Base-by-base conservation (phyloP, 2,113 vertebrate genomes). In the Murina feae region DNA sequence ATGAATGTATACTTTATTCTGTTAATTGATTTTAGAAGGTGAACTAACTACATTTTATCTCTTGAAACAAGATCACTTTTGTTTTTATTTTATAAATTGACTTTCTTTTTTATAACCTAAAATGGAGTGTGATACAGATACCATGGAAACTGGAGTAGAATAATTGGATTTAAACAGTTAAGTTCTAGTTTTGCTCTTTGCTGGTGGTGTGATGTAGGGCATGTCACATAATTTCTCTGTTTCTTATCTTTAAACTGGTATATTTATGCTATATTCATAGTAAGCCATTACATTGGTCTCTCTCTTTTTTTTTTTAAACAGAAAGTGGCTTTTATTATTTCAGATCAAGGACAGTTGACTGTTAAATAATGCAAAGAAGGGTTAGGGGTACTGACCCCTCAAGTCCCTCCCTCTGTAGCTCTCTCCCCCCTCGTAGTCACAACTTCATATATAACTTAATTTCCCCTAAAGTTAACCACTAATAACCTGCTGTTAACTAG, bases 1-100 rank as follows among this genome's bases (percentile, higher is more conserved):
- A 58, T 82, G 44, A 96, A 66, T 1, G 65, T 20, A 35, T 53
- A 17, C 39, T 76, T 65, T 60, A 28, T n/a, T 88, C 16, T 79
- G 14, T 53, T 81, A 86, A 78, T 55, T 86, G 53, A 37, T 86
- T 92, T 94, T 58, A 78, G 63, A 91, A 92, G 49, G 16, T 88
- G 17, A 79, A 60, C 23, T 83, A 42, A 66, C 11, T 72, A 23
- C 32, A 88, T 89, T 68, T 89, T 85, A 47, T 49, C 20, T 91
- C 30, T 79, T 49, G 35, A 85, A 68, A 51, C 20, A 84, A 25
- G 32, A 1, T 86, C 9, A 74, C n/a, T 76, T 83, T 74, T 69
- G 35, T 39, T 79, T 76, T 91, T 16, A 23, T 28, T 35, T 74
- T 42, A 60, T 58, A 86, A 63, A 42, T 81, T 28, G 18, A 35